Evolutionary conservation across 2,888 invertebrate genomes (phyloP).

Genomic region (Philaethria dido): DNA sequence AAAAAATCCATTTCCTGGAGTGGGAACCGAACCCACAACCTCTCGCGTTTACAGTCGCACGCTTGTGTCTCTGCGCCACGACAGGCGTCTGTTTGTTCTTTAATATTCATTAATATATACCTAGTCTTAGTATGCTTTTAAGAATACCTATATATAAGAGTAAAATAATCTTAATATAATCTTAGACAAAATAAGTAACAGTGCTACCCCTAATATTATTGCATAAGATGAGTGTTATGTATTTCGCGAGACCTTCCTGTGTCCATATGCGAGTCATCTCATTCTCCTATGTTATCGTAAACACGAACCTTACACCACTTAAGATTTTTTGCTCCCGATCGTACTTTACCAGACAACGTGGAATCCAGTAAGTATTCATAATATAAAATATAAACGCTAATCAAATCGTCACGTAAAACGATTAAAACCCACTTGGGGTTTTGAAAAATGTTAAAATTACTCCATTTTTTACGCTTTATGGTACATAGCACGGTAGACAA

Average conservation of each 20-base stretch:
- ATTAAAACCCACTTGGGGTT: no score
- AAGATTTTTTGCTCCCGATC: constrained; percentile 53
- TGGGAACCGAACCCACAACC: no score
- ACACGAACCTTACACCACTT: constrained; percentile 66
- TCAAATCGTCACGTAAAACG: not conserved
- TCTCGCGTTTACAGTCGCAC: no score
- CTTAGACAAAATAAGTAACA: not conserved
- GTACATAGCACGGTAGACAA: no score
- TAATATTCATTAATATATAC: no score
- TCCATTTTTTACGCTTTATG: no score
- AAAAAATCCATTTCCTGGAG: no score
- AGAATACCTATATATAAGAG: no score
- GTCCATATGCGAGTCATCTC: constrained; percentile 72
- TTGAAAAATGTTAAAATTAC: no score
- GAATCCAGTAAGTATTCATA: constrained; percentile 40
- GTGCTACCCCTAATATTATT: constrained; percentile 72
- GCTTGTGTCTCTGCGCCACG: no score
- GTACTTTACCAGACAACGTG: constrained; percentile 46
- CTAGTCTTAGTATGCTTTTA: no score
- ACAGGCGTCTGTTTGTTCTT: no score
- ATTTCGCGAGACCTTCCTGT: constrained; percentile 70
- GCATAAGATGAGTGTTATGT: constrained; percentile 69
- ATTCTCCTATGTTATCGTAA: constrained; percentile 61
- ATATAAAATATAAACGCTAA: not conserved
- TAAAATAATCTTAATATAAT: not conserved